Percentiles rank a stretch among this genome's conserved stretches.
phyloP scores from a whole-genome alignment of 30 jellyfish, hydroid and myxozoan species.

The Pelagia noctiluca region DNA sequence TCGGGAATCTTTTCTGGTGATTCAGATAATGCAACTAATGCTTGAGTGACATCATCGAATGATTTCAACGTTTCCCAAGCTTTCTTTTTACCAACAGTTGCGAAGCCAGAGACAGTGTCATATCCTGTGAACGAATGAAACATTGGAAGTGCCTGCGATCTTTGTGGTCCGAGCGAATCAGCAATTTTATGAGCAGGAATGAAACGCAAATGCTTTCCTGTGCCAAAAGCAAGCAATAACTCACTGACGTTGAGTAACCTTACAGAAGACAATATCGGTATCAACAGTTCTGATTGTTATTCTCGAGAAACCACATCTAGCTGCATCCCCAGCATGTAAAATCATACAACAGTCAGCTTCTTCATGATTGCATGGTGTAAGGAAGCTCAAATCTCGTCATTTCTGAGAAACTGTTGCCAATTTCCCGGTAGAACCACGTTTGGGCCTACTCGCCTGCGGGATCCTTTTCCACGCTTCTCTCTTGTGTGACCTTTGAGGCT shows the following conservation, averaged over 20 bases:
- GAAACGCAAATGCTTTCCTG: constrained; percentile 24
- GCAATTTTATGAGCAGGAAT: constrained; percentile 38
- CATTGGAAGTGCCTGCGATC: constrained; percentile 49
- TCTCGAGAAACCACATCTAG: constrained; percentile 4
- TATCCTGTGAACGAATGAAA: constrained; percentile 47
- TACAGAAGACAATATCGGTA: constrained; percentile 32
- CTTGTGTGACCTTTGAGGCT: constrained; percentile 62
- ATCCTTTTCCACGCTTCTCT: constrained; percentile 44
- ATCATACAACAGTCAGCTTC: constrained; percentile 58
- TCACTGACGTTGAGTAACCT: constrained; percentile 7
- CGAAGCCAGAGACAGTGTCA: constrained; percentile 27
- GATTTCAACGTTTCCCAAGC: constrained; percentile 49
- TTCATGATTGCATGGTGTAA: constrained; percentile 52
- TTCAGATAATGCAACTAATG: constrained; percentile 14
- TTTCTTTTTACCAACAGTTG: constrained; percentile 20
- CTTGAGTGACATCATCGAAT: constrained; percentile 16
- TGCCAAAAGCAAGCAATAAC: constrained; percentile 46
- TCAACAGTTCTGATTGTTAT: constrained; percentile 39
- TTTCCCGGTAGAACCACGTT: constrained; percentile 32
- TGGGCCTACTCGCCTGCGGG: constrained; percentile 25
- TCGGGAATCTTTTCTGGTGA: constrained; percentile 20
- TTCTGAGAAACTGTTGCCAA: constrained; percentile 52
- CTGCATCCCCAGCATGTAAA: constrained; percentile 45
- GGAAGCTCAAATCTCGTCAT: constrained; percentile 33
- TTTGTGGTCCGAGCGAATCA: constrained; percentile 22